These are phyloP conservation scores for Chrysochloris asiatica DNA, from an alignment of 2,113 vertebrate genomes.

Conservation along the genomic window DNA sequence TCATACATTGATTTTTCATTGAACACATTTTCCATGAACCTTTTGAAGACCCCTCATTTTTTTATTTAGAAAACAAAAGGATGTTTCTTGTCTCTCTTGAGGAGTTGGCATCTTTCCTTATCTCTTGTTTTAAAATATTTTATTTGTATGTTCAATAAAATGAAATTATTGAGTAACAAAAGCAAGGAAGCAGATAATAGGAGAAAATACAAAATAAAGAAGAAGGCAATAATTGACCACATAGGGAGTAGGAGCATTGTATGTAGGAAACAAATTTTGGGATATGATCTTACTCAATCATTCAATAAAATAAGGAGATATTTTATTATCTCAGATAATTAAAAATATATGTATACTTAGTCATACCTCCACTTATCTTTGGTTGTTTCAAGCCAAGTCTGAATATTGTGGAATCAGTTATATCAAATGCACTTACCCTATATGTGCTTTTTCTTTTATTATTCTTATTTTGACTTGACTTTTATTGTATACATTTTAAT, in stretches of 20 bases:
- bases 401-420: neutral
- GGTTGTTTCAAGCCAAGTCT: neutral
- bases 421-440: neutral
- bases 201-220: neutral
- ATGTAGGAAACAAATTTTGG: neutral
- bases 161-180: neutral
- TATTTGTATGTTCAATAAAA: neutral
- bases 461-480: neutral
- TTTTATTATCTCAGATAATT: neutral
- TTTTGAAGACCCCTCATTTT: no score
- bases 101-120: neutral
- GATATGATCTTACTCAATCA: neutral
- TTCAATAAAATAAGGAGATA: neutral
- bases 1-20: no score
- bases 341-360: neutral
- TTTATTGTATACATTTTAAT: no score
- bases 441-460: neutral
- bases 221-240: neutral
- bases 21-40: no score
- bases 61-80: neutral
- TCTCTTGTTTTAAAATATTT: conserved; percentile 22
- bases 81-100: neutral
- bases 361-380: neutral
- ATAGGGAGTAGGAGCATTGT: neutral
- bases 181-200: neutral